phyloP scores from a whole-genome alignment of 2,113 vertebrate species.

The Mus pahari region DNA sequence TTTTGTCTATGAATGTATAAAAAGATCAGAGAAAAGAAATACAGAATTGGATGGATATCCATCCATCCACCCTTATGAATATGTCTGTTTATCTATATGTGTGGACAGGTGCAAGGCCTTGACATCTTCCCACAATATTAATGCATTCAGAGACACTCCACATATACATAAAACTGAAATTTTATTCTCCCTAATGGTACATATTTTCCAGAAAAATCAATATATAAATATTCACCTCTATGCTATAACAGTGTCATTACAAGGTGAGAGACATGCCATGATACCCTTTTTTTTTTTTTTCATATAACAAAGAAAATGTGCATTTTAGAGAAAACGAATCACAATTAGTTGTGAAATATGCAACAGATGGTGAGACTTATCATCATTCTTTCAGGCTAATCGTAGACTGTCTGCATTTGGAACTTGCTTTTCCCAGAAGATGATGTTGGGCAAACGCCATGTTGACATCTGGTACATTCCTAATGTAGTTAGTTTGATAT shows the following conservation, averaged over 20 bases:
- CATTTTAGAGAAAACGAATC: slow-evolving; percentile 83
- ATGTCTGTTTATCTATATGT: too few relatives aligned
- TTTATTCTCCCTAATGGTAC: background rate
- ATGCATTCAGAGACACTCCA: background rate
- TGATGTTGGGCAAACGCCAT: slow-evolving; percentile 87
- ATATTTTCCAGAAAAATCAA: background rate
- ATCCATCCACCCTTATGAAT: too few relatives aligned
- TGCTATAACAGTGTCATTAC: slow-evolving; percentile 31
- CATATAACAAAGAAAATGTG: slow-evolving; percentile 72
- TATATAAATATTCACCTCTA: background rate
- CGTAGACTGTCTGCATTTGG: slow-evolving; percentile 84
- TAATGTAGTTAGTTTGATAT: slow-evolving; percentile 90
- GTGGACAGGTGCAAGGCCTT: too few relatives aligned
- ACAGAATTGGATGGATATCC: too few relatives aligned
- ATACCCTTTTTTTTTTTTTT: slow-evolving; percentile 71
- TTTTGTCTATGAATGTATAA: too few relatives aligned
- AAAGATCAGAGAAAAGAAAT: too few relatives aligned
- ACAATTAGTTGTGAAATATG: slow-evolving; percentile 87
- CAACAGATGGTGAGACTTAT: slow-evolving; percentile 89
- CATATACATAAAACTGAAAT: background rate
- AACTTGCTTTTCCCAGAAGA: slow-evolving; percentile 88
- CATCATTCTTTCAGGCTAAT: slow-evolving; percentile 89
- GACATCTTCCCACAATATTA: background rate
- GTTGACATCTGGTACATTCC: slow-evolving; percentile 88
- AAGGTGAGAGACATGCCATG: slow-evolving; percentile 53